phyloP scores from a whole-genome alignment of 2,113 vertebrate genomes.

The Chitala chitala region DNA sequence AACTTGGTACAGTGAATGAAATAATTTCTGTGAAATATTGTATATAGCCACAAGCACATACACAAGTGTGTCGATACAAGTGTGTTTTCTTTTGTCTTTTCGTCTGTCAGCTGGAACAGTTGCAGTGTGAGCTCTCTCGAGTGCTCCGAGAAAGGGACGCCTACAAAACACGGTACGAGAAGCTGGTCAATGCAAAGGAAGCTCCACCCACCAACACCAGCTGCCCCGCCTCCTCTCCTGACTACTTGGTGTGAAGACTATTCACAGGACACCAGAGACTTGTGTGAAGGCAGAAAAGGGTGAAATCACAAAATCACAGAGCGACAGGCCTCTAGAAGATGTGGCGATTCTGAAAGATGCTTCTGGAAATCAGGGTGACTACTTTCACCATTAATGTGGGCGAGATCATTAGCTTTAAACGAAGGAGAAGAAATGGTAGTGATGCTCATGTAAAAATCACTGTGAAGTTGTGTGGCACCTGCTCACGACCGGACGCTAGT shows the following conservation, averaged over 20 bases:
- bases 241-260: slow-evolving; percentile 64
- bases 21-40: too few relatives aligned
- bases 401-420: too few relatives aligned
- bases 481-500: neutral
- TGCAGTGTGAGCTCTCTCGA: slow-evolving; percentile 65
- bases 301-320: slow-evolving; percentile 30
- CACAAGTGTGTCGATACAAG: neutral
- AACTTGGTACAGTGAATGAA: too few relatives aligned
- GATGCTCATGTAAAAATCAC: neutral
- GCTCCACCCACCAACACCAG: slow-evolving; percentile 44
- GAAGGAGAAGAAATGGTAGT: neutral
- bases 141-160: slow-evolving; percentile 67
- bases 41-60: neutral
- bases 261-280: slow-evolving; percentile 2
- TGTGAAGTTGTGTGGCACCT: neutral
- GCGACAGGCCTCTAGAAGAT: neutral
- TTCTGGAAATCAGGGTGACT: neutral
- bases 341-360: neutral
- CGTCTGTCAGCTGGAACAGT: slow-evolving; percentile 60
- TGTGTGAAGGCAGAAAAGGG: too few relatives aligned
- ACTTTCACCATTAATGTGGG: neutral
- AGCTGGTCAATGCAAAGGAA: slow-evolving; percentile 57
- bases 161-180: slow-evolving; percentile 73
- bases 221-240: slow-evolving; percentile 58
- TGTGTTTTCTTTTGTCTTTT: slow-evolving; percentile 10